phyloP scores from a whole-genome alignment of 2,113 vertebrate genomes.

The Planiliza haematocheilus region DNA sequence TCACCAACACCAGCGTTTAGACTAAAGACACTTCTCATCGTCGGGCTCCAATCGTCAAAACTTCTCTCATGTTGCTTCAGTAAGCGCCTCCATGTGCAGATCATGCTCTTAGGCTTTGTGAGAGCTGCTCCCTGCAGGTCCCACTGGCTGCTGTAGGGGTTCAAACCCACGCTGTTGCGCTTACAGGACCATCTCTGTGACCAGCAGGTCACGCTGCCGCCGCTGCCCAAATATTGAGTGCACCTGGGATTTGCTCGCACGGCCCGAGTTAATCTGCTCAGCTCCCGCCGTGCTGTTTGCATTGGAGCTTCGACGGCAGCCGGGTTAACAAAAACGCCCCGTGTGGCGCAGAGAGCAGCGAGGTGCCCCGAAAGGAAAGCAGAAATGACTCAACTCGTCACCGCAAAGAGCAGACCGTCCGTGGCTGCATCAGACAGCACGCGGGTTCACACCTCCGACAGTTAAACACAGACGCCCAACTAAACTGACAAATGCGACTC shows the following conservation, averaged over 20 bases:
- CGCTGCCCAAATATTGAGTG: slow-evolving; percentile 61
- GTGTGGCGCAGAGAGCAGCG: slow-evolving; percentile 1
- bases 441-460: neutral
- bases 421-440: neutral
- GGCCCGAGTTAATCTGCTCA: slow-evolving; percentile 36
- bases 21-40: too few relatives aligned
- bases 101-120: neutral
- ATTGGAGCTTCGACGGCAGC: slow-evolving; percentile 12
- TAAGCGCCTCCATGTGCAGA: too few relatives aligned
- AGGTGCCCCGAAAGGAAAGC: neutral
- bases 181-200: slow-evolving; percentile 3
- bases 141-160: neutral
- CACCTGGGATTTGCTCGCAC: slow-evolving; percentile 13
- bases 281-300: slow-evolving; percentile 34
- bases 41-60: too few relatives aligned
- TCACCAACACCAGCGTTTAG: too few relatives aligned
- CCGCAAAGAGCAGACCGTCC: too few relatives aligned
- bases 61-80: too few relatives aligned
- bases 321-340: slow-evolving; percentile 29
- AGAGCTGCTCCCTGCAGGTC: neutral
- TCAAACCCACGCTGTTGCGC: neutral
- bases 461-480: neutral
- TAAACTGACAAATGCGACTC: slow-evolving; percentile 8
- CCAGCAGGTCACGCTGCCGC: slow-evolving; percentile 16
- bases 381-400: too few relatives aligned